phyloP scores from a whole-genome alignment of 1,140 invertebrate species.

The Dendroctonus ponderosae region DNA sequence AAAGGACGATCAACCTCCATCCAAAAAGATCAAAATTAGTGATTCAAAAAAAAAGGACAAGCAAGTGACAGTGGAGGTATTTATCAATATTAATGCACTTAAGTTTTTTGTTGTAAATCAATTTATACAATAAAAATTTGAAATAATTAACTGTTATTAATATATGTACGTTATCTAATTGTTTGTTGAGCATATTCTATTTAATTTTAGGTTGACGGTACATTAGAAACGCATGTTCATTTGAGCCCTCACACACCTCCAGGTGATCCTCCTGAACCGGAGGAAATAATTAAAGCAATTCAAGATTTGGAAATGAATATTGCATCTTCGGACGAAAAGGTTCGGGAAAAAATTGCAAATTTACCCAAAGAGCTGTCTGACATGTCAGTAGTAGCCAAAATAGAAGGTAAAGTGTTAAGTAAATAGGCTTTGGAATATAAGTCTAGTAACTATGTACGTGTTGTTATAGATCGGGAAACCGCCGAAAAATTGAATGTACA shows the following conservation, averaged over 20 bases:
- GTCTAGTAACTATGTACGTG: background rate
- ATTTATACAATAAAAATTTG: slow-evolving; percentile 7
- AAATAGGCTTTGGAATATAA: background rate
- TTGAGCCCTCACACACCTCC: slow-evolving; percentile 70
- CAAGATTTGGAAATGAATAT: slow-evolving; percentile 79
- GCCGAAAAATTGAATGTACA: slow-evolving; percentile 70
- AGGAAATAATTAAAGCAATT: slow-evolving; percentile 80
- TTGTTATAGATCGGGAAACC: slow-evolving; percentile 65
- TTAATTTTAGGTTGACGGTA: slow-evolving; percentile 63
- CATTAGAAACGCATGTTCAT: slow-evolving; percentile 70
- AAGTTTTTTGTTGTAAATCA: background rate
- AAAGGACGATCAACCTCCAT: slow-evolving; percentile 49
- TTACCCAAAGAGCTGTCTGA: slow-evolving; percentile 93
- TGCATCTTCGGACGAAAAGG: slow-evolving; percentile 88
- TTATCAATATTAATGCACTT: too few species aligned
- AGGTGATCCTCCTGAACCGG: slow-evolving; percentile 85
- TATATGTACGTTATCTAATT: background rate
- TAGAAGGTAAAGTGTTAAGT: slow-evolving; percentile 62
- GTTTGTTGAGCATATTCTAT: background rate
- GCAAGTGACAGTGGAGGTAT: slow-evolving; percentile 48
- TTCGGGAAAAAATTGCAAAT: slow-evolving; percentile 89
- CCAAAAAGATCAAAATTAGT: slow-evolving; percentile 52
- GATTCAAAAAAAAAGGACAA: slow-evolving; percentile 45
- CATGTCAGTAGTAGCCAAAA: slow-evolving; percentile 76
- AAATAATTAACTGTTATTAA: background rate